Evolutionary conservation across 2,113 vertebrate species (phyloP).

Genomic region (Actenoides hombroni): DNA sequence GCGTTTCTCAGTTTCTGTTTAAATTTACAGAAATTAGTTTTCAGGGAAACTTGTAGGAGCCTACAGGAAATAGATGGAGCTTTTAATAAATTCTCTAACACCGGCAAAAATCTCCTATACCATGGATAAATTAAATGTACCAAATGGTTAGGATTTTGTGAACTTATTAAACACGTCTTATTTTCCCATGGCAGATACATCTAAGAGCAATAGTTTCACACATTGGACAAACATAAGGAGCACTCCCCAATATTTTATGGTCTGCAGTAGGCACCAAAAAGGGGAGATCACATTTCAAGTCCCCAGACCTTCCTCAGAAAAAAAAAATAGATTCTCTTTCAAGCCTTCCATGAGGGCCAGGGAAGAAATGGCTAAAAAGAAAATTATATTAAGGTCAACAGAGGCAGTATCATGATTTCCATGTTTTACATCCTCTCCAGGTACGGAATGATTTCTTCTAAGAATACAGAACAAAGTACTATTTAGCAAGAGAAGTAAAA

Average conservation of each 20-base stretch:
- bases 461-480: background rate
- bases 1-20: background rate
- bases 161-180: background rate
- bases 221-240: background rate
- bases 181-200: background rate
- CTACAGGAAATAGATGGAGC: background rate
- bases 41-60: background rate
- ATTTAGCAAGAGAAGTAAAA: slow-evolving; percentile 21
- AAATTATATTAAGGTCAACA: background rate
- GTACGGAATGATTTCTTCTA: background rate
- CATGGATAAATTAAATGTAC: background rate
- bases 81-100: background rate
- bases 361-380: background rate
- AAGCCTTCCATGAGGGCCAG: background rate
- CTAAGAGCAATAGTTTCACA: background rate
- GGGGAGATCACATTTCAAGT: background rate
- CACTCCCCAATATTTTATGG: background rate
- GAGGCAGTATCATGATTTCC: background rate
- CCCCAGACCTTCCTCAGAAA: background rate
- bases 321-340: background rate
- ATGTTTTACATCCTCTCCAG: background rate
- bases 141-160: background rate
- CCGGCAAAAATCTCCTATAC: background rate
- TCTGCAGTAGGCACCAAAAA: background rate
- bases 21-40: background rate